Evolutionary conservation across 2,113 vertebrate genomes (phyloP), one percentile per base, ranked within the genome.

Genomic region (Lethenteron reissneri): DNA sequence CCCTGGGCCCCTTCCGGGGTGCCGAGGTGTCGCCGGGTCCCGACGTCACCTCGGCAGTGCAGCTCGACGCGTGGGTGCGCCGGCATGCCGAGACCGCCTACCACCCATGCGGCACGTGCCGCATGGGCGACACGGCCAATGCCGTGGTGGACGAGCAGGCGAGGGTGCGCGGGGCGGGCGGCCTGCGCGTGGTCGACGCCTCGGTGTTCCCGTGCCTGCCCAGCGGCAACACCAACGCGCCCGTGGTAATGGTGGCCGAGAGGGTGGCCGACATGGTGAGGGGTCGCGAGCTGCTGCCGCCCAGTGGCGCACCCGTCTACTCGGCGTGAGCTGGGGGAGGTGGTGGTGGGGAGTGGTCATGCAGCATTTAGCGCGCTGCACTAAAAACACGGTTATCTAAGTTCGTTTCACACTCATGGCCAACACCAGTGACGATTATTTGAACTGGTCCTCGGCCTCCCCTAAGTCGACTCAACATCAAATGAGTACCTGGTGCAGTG

Each of bases 131-230:
- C 11, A 74, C 79, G 10, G 83, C 83, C 0, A 88, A 99, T 62
- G 85, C 88, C 0, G 92, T 99, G 4, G 90, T 97, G 4, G 87
- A 92, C 77, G 80, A 85, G 0, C 78, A 85, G 71, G 81, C 87
- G 0, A 82, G 82, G 9, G 88, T 99, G 13, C 79, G 92, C 2
- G 92, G 94, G 0, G 72, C 88, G 57, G 85, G 96, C 75, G 81
- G 84, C 70, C 78, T 97, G 71, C 81, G 89, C 11, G 87, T 99
- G 7, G 81, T 97, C 2, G 94, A 99, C 57, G 89, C 94, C 15
- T 97, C 94, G 72, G 85, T 99, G 80, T 97, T 99, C 90, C 94
- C 94, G 74, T 95, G 88, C 11, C 15, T 99, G 12, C 82, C 91
- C 75, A 95, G 88, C 4, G 94, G 94, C 64, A 99, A 99, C 79